Conservation (phyloP, 1,140 invertebrate species). For the Ganaspis sp. region DNA sequence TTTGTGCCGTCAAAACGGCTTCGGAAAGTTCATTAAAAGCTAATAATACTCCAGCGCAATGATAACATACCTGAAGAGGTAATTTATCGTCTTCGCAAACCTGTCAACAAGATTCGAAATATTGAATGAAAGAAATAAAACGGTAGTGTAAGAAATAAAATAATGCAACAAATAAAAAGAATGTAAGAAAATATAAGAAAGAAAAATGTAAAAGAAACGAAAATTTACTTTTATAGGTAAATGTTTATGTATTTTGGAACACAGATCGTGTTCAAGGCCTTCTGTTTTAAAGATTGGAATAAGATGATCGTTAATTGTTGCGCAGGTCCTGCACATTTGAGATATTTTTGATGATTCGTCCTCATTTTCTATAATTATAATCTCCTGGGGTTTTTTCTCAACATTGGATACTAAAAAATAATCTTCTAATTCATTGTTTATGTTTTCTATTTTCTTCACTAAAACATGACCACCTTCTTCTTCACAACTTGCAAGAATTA, state of each 20-base stretch:
- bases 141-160: too few species aligned
- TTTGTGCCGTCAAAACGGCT: slow-evolving; percentile 78
- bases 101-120: slow-evolving; percentile 62
- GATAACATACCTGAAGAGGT: slow-evolving; percentile 80
- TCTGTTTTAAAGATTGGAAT: slow-evolving; percentile 79
- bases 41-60: slow-evolving; percentile 80
- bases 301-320: slow-evolving; percentile 72
- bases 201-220: neutral
- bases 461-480: slow-evolving; percentile 36
- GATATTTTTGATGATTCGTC: slow-evolving; percentile 16
- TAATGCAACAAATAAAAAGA: too few species aligned
- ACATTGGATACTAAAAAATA: slow-evolving; percentile 37
- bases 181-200: slow-evolving; percentile 35
- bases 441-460: slow-evolving; percentile 39
- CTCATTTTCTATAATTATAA: neutral
- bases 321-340: slow-evolving; percentile 78
- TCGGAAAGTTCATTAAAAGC: slow-evolving; percentile 80
- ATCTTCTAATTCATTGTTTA: slow-evolving; percentile 36
- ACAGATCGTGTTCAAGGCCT: slow-evolving; percentile 76
- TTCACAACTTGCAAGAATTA: slow-evolving; percentile 25
- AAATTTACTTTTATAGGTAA: slow-evolving; percentile 77
- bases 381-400: neutral
- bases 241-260: slow-evolving; percentile 78
- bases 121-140: too few species aligned
- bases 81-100: slow-evolving; percentile 77